phyloP scores from a whole-genome alignment of 2,797 vertebrate genomes.

The Thamnophis elegans region DNA sequence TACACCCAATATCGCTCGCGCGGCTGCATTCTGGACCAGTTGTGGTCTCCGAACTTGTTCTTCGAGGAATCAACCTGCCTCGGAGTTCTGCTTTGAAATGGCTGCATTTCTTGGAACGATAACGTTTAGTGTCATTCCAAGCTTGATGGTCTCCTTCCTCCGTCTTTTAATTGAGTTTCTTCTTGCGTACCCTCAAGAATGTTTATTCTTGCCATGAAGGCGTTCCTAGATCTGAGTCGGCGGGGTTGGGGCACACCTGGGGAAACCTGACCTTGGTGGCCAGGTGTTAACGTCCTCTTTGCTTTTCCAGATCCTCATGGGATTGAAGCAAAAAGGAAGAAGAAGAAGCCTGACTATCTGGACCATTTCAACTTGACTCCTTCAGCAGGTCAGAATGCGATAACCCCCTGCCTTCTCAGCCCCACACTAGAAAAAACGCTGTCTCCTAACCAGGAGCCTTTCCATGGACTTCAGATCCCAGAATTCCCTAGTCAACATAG shows the following conservation, averaged over 20 bases:
- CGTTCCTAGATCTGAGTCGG: neutral
- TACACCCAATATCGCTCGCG: no score
- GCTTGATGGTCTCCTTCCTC: neutral
- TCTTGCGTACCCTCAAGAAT: neutral
- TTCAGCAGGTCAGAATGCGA: conserved; percentile 49
- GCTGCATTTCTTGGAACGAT: no score
- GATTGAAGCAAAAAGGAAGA: conserved; percentile 66
- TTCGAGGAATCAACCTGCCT: no score
- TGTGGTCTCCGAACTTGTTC: no score
- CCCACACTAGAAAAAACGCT: neutral
- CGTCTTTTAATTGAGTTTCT: neutral
- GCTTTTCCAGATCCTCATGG: conserved; percentile 64
- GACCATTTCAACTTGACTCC: conserved; percentile 57
- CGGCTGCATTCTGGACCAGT: no score
- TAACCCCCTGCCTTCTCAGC: neutral
- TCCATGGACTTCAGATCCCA: neutral
- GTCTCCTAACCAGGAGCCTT: neutral
- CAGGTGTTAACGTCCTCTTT: neutral
- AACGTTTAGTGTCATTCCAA: neutral
- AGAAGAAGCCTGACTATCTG: conserved; percentile 59
- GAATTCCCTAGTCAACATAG: neutral
- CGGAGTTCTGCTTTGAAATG: no score
- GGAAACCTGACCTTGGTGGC: accelerated
- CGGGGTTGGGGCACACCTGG: neutral
- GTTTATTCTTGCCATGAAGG: neutral